A percentile compares a stretch with the other conserved stretches of the same genome.
Evolutionary conservation across 2,888 invertebrate species (phyloP).

Genomic region (Tetragonula carbonaria): DNA sequence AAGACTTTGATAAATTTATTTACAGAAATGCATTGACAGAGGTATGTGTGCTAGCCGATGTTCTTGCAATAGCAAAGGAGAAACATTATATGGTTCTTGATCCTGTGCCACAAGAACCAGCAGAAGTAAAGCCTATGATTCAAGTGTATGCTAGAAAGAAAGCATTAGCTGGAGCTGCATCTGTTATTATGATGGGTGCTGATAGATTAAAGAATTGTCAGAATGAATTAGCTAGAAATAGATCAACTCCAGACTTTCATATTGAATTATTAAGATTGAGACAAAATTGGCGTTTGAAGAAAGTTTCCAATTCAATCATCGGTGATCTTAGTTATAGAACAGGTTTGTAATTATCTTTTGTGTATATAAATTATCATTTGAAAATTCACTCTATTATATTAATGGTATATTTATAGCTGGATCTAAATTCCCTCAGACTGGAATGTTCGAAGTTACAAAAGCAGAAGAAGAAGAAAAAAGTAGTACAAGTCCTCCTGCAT

Average conservation of each 20-base stretch:
- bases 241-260: slow-evolving; percentile 95
- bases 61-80: slow-evolving; percentile 95
- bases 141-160: slow-evolving; percentile 97
- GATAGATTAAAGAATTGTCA: slow-evolving; percentile 93
- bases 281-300: slow-evolving; percentile 98
- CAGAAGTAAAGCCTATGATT: slow-evolving; percentile 94
- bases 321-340: slow-evolving; percentile 98
- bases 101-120: slow-evolving; percentile 93
- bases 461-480: slow-evolving; percentile 90
- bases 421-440: slow-evolving; percentile 96
- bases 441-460: slow-evolving; percentile 98
- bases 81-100: slow-evolving; percentile 97
- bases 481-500: slow-evolving; percentile 85
- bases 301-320: slow-evolving; percentile 96
- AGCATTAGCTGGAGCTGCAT: slow-evolving; percentile 93
- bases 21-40: slow-evolving; percentile 93
- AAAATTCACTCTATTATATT: not conserved
- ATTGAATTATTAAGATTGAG: slow-evolving; percentile 94
- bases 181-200: slow-evolving; percentile 93
- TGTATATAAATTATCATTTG: not conserved
- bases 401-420: slow-evolving; percentile 87
- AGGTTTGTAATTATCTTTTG: slow-evolving; percentile 79
- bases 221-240: slow-evolving; percentile 91
- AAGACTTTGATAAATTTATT: not conserved
- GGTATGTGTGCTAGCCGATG: slow-evolving; percentile 96